Conservation (phyloP, 1,140 invertebrate genomes). For the Diachasma alloeum region DNA sequence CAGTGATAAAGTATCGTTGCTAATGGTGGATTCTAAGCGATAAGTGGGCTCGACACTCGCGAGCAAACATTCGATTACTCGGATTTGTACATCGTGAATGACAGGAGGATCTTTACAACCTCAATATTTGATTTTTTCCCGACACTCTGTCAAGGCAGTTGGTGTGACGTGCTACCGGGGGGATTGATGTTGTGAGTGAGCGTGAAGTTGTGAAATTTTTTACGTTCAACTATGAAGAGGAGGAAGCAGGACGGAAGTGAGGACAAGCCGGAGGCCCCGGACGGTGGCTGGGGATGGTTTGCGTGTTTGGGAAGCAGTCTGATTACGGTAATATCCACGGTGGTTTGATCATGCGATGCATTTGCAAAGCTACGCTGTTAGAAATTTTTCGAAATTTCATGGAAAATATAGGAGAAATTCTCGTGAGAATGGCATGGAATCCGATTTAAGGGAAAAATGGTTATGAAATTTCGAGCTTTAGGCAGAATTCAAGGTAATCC, state of each 20-base stretch:
- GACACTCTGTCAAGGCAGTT: not conserved
- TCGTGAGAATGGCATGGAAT: no score
- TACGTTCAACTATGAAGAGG: not conserved
- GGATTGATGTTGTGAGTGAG: not conserved
- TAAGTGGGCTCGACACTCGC: not conserved
- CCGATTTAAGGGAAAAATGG: no score
- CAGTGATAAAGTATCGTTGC: not conserved
- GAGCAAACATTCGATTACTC: not conserved
- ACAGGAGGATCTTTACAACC: not conserved
- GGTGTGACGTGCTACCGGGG: not conserved
- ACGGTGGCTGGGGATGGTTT: slow-evolving; percentile 85
- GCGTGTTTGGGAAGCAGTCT: slow-evolving; percentile 81
- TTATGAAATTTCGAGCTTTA: no score
- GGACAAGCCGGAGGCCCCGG: slow-evolving; percentile 62
- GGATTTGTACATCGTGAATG: not conserved
- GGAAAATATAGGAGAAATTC: no score
- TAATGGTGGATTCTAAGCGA: not conserved
- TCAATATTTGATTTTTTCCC: not conserved
- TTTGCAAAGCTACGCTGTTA: slow-evolving; percentile 29
- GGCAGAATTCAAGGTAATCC: no score
- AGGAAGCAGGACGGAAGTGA: not conserved
- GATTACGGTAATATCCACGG: slow-evolving; percentile 72
- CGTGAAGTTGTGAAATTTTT: not conserved
- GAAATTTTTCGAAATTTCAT: no score
- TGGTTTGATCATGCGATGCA: not conserved